These are phyloP conservation scores for Rhombomys opimus DNA, from an alignment of 2,113 vertebrate genomes.

Conservation along the genomic window DNA sequence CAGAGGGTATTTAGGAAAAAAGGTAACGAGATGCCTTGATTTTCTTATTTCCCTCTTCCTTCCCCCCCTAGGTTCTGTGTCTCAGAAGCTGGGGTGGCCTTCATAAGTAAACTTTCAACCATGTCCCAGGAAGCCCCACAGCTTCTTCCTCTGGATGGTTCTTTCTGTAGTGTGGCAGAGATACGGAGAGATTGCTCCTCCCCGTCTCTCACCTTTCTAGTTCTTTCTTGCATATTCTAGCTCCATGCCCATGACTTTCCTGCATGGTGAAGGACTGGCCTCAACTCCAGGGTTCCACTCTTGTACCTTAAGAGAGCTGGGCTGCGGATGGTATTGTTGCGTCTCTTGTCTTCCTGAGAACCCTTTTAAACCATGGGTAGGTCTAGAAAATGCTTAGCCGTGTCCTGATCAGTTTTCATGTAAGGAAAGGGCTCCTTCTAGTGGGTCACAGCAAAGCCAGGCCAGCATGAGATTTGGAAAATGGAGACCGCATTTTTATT, in stretches of 20 bases:
- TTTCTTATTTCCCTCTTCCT: not conserved
- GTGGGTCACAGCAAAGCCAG: not conserved
- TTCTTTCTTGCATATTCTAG: not conserved
- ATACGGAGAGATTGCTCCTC: too few species aligned
- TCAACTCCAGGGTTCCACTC: not conserved
- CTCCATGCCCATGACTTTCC: not conserved
- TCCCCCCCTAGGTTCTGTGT: not conserved
- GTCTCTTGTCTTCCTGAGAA: not conserved
- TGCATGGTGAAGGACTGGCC: not conserved
- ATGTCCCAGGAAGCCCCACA: rapidly evolving
- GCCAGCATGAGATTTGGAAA: not conserved
- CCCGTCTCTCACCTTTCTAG: rapidly evolving
- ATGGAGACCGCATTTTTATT: not conserved
- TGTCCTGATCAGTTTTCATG: not conserved
- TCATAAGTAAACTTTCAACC: not conserved
- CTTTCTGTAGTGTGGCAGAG: not conserved
- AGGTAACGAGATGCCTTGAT: not conserved
- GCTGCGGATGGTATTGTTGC: rapidly evolving
- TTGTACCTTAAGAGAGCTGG: not conserved
- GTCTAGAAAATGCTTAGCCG: not conserved
- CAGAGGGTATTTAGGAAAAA: not conserved
- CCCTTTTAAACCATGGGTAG: not conserved
- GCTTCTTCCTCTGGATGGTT: not conserved
- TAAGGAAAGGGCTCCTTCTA: not conserved
- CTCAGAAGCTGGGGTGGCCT: not conserved